Conservation (phyloP, 2,797 vertebrate species). For the Acanthopagrus latus region DNA sequence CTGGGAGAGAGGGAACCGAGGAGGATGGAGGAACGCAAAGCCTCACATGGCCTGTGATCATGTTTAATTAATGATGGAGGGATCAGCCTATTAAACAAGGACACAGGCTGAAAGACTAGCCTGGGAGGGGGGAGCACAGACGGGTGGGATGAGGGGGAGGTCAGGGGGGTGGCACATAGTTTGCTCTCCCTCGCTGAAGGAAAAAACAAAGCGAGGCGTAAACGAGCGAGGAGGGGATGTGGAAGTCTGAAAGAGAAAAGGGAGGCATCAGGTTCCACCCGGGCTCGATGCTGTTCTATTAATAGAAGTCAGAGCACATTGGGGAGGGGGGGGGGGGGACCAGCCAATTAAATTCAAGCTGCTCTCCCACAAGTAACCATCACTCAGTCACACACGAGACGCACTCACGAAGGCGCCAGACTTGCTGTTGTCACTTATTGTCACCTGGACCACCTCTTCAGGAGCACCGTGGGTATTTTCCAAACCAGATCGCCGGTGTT, state of each 20-base stretch:
- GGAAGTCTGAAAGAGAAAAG: conserved; percentile 42
- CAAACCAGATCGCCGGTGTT: background rate
- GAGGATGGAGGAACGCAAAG: background rate
- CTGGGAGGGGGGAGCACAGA: conserved; percentile 24
- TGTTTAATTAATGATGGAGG: conserved; percentile 70
- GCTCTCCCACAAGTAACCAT: conserved; percentile 37
- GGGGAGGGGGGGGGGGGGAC: conserved; percentile 38
- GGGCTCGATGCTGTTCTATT: conserved; percentile 65
- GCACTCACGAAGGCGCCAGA: conserved; percentile 40
- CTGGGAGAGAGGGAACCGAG: background rate
- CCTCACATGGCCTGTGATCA: conserved; percentile 46
- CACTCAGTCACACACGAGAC: conserved; percentile 20
- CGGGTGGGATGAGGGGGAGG: conserved; percentile 22
- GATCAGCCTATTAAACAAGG: conserved; percentile 60
- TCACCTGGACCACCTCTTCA: conserved; percentile 42
- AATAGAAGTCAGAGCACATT: conserved; percentile 65
- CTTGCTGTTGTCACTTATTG: conserved; percentile 40
- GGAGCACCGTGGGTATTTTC: conserved; percentile 10
- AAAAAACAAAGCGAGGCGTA: background rate
- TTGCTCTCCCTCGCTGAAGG: conserved; percentile 9
- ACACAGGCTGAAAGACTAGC: conserved; percentile 46
- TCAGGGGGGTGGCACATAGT: conserved; percentile 40
- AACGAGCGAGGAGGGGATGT: conserved; percentile 32
- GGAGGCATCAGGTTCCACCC: conserved; percentile 62
- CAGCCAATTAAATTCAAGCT: conserved; percentile 72